A percentile compares a stretch with the other conserved stretches of the same genome.
Conservation (phyloP, 2,113 vertebrate genomes). For the Callopanchax toddi region DNA sequence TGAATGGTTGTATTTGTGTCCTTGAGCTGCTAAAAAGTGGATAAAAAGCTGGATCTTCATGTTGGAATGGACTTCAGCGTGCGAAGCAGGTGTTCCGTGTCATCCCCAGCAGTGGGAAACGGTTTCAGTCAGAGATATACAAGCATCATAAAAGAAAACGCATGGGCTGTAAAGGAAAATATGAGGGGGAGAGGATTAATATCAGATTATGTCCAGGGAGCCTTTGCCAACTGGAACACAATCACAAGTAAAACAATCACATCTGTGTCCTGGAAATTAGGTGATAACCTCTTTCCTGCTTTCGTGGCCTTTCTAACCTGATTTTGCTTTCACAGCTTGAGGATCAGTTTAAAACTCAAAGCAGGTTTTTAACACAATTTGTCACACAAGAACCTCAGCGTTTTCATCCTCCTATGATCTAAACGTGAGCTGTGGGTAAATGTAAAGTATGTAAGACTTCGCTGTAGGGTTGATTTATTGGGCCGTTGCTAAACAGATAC, state of each 20-base stretch:
- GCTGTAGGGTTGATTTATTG: constrained; percentile 16
- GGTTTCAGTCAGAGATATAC: constrained; percentile 62
- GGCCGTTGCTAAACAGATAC: constrained; percentile 24
- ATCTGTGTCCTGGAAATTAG: constrained; percentile 64
- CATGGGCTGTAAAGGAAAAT: constrained; percentile 62
- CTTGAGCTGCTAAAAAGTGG: constrained; percentile 53
- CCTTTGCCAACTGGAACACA: constrained; percentile 63
- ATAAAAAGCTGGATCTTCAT: constrained; percentile 53
- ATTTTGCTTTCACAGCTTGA: constrained; percentile 31
- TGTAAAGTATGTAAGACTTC: constrained; percentile 15
- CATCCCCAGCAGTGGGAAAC: constrained; percentile 65
- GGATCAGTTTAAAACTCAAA: constrained; percentile 26
- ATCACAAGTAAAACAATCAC: constrained; percentile 62
- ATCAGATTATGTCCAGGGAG: constrained; percentile 50
- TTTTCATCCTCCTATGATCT: constrained; percentile 2
- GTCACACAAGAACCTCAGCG: not conserved
- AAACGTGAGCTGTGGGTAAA: constrained; percentile 16
- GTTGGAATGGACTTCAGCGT: constrained; percentile 55
- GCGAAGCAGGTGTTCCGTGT: constrained; percentile 70
- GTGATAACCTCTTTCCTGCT: constrained; percentile 59
- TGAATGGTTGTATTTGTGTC: constrained; percentile 42
- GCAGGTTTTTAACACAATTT: constrained; percentile 19
- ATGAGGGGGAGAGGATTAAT: constrained; percentile 58
- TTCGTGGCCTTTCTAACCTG: constrained; percentile 39
- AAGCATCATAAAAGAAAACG: constrained; percentile 61